Conservation (phyloP, 1,140 invertebrate species). For the Ceratina calcarata region DNA sequence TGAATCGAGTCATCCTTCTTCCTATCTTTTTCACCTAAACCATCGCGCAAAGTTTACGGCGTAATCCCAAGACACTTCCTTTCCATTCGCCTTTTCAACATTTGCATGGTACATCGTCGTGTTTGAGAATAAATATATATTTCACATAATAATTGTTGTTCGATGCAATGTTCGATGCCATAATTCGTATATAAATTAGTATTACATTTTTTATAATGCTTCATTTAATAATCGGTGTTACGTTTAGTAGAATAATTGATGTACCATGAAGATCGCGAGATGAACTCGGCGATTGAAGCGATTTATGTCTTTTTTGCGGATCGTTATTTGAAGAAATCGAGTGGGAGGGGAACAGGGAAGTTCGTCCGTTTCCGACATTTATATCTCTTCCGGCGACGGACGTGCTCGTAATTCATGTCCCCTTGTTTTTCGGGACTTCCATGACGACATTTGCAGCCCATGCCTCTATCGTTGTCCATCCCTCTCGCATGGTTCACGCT, state of each 20-base stretch:
- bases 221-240: no score
- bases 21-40: not conserved
- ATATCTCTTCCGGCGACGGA: conserved; percentile 37
- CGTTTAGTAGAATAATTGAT: not conserved
- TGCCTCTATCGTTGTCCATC: not conserved
- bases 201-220: no score
- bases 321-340: conserved; percentile 13
- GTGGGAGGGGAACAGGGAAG: not conserved
- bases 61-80: no score
- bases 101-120: no score
- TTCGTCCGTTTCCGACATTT: conserved; percentile 30
- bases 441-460: conserved; percentile 24
- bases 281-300: not conserved
- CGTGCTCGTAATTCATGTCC: conserved; percentile 33
- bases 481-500: not conserved
- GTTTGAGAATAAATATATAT: no score
- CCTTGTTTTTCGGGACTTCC: conserved; percentile 42
- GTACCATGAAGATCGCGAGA: conserved; percentile 1
- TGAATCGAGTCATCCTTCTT: not conserved
- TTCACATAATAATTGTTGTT: no score
- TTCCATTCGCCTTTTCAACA: no score
- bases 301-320: conserved; percentile 27
- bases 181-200: no score
- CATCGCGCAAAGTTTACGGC: no score
- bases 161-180: no score